A percentile compares a stretch with the other conserved stretches of the same genome.
Evolutionary conservation across 2,113 vertebrate genomes (phyloP).

Genomic region (Strigops habroptila): DNA sequence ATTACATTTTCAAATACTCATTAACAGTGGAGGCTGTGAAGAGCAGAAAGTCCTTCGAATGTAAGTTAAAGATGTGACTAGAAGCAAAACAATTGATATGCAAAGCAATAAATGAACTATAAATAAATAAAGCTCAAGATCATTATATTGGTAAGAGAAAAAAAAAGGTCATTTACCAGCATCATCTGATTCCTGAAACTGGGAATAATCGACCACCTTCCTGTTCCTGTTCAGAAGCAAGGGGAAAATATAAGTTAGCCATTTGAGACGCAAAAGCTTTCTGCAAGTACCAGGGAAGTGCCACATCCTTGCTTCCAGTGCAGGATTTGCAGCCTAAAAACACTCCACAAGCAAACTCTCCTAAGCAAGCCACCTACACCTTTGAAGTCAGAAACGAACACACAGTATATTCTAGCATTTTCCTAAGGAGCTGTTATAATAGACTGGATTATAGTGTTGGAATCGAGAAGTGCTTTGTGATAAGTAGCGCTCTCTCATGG

Average conservation of each 20-base stretch:
- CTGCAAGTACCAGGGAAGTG: neutral
- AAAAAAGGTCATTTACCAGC: slow-evolving; percentile 70
- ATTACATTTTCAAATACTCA: slow-evolving; percentile 28
- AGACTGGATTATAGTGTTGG: neutral
- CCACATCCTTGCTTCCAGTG: neutral
- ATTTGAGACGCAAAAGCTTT: neutral
- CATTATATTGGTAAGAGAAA: neutral
- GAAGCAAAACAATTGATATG: neutral
- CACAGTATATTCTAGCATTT: rapidly evolving
- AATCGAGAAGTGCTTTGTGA: neutral
- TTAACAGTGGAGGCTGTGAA: slow-evolving; percentile 15
- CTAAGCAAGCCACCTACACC: neutral
- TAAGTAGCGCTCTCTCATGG: neutral
- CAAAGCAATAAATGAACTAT: neutral
- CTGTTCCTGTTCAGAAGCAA: slow-evolving; percentile 84
- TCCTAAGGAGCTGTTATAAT: neutral
- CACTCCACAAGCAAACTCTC: neutral
- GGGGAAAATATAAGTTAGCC: neutral
- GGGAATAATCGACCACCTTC: slow-evolving; percentile 98
- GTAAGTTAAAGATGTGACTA: neutral
- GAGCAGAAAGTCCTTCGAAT: neutral
- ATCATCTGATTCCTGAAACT: slow-evolving; percentile 98
- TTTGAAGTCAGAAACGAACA: neutral
- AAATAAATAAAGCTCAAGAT: neutral
- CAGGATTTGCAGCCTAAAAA: neutral